Base-by-base conservation (phyloP, 2,888 invertebrate genomes). In the Zaprionus obscuricornis region DNA sequence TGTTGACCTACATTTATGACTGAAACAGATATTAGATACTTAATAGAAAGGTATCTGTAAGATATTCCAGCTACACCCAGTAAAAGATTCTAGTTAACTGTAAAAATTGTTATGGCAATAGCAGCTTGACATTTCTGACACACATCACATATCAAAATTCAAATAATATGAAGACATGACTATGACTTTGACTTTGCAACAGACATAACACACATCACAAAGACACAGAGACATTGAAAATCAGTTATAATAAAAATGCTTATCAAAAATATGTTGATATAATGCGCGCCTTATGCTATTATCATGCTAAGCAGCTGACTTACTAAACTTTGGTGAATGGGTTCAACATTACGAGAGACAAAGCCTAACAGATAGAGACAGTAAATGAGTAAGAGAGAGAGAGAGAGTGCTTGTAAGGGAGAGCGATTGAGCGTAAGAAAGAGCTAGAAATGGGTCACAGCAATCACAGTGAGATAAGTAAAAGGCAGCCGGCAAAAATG, bases 401-500 rank as follows among this genome's bases (percentile, higher is more conserved):
- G 56, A 11, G n/a, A 4, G 6, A 36, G 10, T 6, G 10, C 4
- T 14, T 17, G 20, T 11, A 16, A 7, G 40, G 22, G 27, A 18
- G 34, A 29, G 29, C 33, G 33, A 34, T 31, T 33, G 54, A 47
- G 33, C 39, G 45, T 22, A 26, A 16, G 17, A 14, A 22, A 20
- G 31, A 42, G 54, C 11, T 5, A 36, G 46, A 79, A 83, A 85
- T 79, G 79, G 79, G 85, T 85, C 85, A 85, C 39, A 55, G 42
- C 65, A 62, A 59, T 69, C 65, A 65, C 66, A 68, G 57, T 63
- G 56, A 50, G 56, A 55, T 58, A 65, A 36, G 65, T 64, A 75
- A 79, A 66, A 73, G 76, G 64, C 49, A 66, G 67, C 74, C 83
- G 82, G 82, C 68, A 77, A 82, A 81, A 58, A 65, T 56, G 64